Evolutionary conservation across 92 coral and sea anemone species (phyloP).

Genomic region (Plumapathes pennacea): DNA sequence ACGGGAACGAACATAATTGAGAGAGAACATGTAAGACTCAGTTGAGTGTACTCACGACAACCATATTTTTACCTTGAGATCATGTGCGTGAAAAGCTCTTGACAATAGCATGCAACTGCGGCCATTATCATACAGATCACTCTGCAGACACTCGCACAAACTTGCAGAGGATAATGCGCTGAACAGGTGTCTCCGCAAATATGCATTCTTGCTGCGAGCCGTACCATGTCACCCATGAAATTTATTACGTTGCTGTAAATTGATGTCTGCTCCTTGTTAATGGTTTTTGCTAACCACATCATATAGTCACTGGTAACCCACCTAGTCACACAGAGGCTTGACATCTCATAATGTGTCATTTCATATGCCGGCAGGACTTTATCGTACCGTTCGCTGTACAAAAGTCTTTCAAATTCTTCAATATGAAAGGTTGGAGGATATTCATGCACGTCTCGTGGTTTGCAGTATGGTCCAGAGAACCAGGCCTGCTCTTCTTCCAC

Average conservation of each 20-base stretch:
- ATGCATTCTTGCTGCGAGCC: conserved; percentile 9
- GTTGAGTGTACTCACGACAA: too few relatives aligned
- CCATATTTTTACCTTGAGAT: neutral
- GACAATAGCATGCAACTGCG: conserved; percentile 17
- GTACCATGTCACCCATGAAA: conserved; percentile 8
- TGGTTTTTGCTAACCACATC: neutral
- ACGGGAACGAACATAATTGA: too few relatives aligned
- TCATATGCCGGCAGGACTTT: conserved; percentile 3
- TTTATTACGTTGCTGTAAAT: conserved; percentile 16
- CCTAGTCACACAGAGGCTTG: too few relatives aligned
- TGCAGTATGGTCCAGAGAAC: conserved; percentile 3
- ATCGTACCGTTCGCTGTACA: conserved; percentile 8
- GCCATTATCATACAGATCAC: conserved; percentile 14
- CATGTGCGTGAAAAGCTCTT: neutral
- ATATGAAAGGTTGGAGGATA: conserved; percentile 11
- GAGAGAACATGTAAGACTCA: too few relatives aligned
- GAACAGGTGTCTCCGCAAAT: conserved; percentile 9
- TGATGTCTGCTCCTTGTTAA: conserved; percentile 14
- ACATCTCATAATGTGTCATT: too few relatives aligned
- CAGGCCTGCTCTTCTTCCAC: too few relatives aligned
- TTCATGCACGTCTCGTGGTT: conserved; percentile 9
- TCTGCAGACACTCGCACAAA: conserved; percentile 22
- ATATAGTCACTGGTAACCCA: too few relatives aligned
- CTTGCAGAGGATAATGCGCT: conserved; percentile 16
- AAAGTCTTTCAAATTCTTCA: conserved; percentile 4